Conservation (phyloP, 2,113 vertebrate species). For the Lontra canadensis region DNA sequence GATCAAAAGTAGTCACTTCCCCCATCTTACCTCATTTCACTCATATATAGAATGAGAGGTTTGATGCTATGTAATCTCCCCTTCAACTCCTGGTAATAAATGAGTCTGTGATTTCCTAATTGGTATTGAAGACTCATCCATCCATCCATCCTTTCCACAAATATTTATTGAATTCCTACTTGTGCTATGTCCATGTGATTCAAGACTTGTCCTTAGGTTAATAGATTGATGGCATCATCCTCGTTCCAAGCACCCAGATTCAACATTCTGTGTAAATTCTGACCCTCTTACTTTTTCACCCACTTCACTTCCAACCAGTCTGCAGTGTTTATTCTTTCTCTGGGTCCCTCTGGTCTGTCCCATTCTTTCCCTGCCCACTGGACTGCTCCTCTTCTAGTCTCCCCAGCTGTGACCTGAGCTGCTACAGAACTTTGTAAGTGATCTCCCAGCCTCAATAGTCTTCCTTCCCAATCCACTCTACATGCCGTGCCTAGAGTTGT, state of each 20-base stretch:
- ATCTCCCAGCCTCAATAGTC: neutral
- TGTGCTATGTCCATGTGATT: neutral
- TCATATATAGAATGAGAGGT: neutral
- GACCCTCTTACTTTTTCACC: neutral
- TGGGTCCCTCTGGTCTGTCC: neutral
- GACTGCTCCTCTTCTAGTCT: neutral
- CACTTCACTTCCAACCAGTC: neutral
- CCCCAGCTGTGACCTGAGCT: neutral
- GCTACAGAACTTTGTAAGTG: neutral
- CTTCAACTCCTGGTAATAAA: neutral
- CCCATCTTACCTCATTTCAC: constrained; percentile 36
- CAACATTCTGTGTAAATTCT: neutral
- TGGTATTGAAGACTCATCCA: neutral
- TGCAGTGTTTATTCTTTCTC: neutral
- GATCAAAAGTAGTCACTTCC: constrained; percentile 51
- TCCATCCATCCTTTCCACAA: neutral
- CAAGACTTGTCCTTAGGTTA: neutral
- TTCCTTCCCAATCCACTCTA: neutral
- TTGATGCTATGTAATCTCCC: neutral
- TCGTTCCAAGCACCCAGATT: neutral
- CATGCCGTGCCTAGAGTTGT: neutral
- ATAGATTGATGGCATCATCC: neutral
- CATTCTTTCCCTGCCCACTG: neutral
- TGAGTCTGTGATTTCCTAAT: neutral
- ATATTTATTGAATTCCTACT: neutral